These are phyloP conservation scores for Eublepharis macularius DNA, from an alignment of 2,113 vertebrate species.

Conservation along the genomic window DNA sequence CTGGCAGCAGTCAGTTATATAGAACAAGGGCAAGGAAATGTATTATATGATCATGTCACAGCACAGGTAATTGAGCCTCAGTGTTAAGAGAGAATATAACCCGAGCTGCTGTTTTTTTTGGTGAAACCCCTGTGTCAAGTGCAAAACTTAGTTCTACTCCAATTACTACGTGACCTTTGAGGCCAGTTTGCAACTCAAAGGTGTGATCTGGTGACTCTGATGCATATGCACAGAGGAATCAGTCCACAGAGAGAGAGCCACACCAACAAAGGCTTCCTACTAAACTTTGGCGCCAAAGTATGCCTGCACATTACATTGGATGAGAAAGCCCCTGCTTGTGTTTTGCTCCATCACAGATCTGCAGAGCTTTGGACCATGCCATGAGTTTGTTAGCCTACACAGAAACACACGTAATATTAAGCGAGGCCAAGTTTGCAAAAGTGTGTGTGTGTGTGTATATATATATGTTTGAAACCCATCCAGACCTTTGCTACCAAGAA, in stretches of 20 bases:
- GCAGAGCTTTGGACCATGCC: background rate
- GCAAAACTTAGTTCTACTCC: background rate
- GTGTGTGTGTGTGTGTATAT: background rate
- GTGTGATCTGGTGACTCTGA: background rate
- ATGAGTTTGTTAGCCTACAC: background rate
- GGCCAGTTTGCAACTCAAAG: background rate
- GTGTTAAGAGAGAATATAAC: too few species aligned
- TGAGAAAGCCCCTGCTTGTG: background rate
- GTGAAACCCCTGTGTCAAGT: background rate
- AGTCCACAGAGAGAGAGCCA: background rate
- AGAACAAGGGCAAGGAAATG: too few species aligned
- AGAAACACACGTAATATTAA: background rate
- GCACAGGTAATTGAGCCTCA: too few species aligned
- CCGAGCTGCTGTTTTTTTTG: background rate
- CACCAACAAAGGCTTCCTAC: background rate
- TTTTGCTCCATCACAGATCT: background rate
- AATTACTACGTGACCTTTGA: too few species aligned
- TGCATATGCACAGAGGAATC: background rate
- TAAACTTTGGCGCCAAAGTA: background rate
- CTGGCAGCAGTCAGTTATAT: too few species aligned
- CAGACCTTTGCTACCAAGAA: slow-evolving; percentile 56
- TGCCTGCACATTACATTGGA: background rate
- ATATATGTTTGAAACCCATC: background rate
- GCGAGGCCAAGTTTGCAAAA: too few species aligned
- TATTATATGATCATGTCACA: too few species aligned